A percentile compares a stretch with the other conserved stretches of the same genome.
These are phyloP conservation scores for Kryphioiulus occultus DNA, from an alignment of 2,888 invertebrate species.

Conservation along the genomic window DNA sequence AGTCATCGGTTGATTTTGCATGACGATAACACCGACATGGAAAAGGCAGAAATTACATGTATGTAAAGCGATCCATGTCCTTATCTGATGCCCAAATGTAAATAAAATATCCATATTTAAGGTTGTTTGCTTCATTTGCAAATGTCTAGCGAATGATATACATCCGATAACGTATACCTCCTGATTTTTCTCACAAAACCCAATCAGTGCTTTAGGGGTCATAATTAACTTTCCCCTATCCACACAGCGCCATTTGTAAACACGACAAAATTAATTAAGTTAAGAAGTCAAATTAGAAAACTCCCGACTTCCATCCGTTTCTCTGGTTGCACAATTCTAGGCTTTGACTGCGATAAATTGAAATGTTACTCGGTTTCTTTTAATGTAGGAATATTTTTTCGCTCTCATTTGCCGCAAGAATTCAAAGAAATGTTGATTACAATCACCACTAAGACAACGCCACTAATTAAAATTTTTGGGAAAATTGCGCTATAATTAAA, in stretches of 20 bases:
- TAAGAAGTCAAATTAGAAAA: background rate
- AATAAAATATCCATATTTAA: background rate
- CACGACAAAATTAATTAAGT: constrained; percentile 6
- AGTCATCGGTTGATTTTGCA: background rate
- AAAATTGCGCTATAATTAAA: background rate
- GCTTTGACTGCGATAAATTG: background rate
- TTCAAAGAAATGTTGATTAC: constrained; percentile 19
- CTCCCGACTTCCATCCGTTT: background rate
- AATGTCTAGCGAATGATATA: background rate
- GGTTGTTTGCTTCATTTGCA: too few relatives aligned
- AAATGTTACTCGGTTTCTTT: background rate
- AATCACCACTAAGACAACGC: background rate
- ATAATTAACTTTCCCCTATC: background rate
- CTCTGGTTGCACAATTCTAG: background rate
- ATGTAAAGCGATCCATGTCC: background rate
- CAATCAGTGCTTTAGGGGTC: background rate
- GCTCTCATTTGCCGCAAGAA: background rate
- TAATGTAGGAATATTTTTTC: background rate
- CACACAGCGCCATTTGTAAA: background rate
- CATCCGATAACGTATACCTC: background rate
- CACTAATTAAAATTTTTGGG: background rate
- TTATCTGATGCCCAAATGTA: background rate
- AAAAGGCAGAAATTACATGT: background rate
- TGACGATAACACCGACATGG: background rate
- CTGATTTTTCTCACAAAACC: background rate